A percentile compares a stretch with the other conserved stretches of the same genome.
phyloP scores from a whole-genome alignment of 2,113 vertebrate species.

The Heptranchias perlo region DNA sequence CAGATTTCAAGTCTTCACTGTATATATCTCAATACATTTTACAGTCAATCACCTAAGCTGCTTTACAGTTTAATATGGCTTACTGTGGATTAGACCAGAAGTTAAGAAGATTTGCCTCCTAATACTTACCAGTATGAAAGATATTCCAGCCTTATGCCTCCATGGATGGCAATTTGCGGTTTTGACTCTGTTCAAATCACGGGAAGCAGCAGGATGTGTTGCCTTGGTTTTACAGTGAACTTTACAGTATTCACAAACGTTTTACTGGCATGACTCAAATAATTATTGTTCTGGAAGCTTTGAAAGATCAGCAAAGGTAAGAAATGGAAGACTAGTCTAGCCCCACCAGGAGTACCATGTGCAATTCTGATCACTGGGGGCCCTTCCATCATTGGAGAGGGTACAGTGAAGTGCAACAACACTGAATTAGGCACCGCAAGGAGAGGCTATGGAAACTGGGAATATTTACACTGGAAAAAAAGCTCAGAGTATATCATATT shows the following conservation, averaged over 20 bases:
- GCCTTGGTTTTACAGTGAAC: not conserved
- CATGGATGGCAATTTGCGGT: not conserved
- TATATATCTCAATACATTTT: conserved; percentile 34
- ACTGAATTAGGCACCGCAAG: not conserved
- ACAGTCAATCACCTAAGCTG: conserved; percentile 34
- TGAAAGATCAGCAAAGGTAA: conserved; percentile 6
- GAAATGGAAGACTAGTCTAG: not conserved
- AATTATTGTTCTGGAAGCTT: not conserved
- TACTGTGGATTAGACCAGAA: conserved; percentile 29
- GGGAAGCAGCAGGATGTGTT: not conserved
- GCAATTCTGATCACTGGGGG: not conserved
- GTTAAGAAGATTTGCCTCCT: conserved; percentile 35
- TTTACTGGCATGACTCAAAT: not conserved
- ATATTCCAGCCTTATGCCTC: conserved; percentile 33
- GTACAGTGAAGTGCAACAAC: not conserved
- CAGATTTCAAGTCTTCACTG: conserved; percentile 29
- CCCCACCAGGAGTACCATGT: not conserved
- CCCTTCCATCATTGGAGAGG: not conserved
- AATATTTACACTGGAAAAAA: not conserved
- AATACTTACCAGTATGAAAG: conserved; percentile 33
- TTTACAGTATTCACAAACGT: not conserved
- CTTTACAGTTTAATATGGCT: conserved; percentile 35
- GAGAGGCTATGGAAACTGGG: not conserved
- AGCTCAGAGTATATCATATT: not conserved
- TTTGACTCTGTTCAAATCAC: not conserved